Conservation (phyloP, 2,888 invertebrate genomes). For the Cheilosia scutellata region DNA sequence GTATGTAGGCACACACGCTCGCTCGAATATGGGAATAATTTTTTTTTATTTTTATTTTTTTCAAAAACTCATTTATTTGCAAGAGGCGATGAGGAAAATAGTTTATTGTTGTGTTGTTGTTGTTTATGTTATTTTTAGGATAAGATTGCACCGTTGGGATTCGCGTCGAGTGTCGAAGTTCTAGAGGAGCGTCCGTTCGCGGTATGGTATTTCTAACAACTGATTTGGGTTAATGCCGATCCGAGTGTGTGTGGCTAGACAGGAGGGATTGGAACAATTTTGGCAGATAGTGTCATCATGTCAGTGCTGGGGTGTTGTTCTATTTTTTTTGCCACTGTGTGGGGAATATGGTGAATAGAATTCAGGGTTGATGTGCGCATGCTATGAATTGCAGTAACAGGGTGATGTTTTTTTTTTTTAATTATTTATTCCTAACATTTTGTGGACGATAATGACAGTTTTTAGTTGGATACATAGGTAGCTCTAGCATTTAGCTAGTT, state of each 20-base stretch:
- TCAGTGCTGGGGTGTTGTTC: slow-evolving; percentile 37
- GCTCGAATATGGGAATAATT: background rate
- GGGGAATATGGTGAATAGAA: slow-evolving; percentile 58
- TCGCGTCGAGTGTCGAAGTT: slow-evolving; percentile 20
- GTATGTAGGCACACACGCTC: background rate
- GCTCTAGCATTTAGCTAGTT: too few species aligned
- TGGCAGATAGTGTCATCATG: slow-evolving; percentile 30
- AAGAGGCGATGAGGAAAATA: slow-evolving; percentile 9
- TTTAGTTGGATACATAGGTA: too few species aligned
- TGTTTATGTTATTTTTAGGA: slow-evolving; percentile 68
- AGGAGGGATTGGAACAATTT: slow-evolving; percentile 42
- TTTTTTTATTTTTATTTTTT: slow-evolving; percentile 7
- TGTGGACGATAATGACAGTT: too few species aligned
- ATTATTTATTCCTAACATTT: background rate
- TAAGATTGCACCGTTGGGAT: slow-evolving; percentile 47
- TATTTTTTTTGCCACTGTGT: slow-evolving; percentile 3
- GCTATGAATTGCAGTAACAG: slow-evolving; percentile 39
- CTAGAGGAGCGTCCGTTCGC: slow-evolving; percentile 44
- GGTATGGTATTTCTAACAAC: slow-evolving; percentile 65
- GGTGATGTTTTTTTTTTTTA: slow-evolving; percentile 21
- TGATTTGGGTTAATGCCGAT: slow-evolving; percentile 67
- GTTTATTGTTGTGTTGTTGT: slow-evolving; percentile 53
- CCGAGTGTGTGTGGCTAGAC: slow-evolving; percentile 61
- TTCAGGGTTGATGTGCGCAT: slow-evolving; percentile 52
- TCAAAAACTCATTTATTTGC: background rate